Conservation (phyloP, 2,797 vertebrate species). For the Odontamblyopus lacepedii region DNA sequence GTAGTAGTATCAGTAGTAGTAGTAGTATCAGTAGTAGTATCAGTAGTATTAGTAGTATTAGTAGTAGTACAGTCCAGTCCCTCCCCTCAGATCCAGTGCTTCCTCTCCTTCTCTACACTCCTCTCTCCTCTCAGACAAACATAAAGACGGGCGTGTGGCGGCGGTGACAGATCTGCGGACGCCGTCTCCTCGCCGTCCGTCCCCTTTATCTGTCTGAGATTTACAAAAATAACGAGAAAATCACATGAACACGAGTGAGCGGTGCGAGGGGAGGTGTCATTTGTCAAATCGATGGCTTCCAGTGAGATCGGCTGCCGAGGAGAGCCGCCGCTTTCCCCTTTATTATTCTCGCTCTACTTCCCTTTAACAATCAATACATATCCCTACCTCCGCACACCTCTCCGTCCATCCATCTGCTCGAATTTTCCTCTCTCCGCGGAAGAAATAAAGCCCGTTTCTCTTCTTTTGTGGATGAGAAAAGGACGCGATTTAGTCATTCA, state of each 20-base stretch:
- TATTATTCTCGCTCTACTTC: slow-evolving; percentile 71
- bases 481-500: no score
- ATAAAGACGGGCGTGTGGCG: neutral
- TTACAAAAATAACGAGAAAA: slow-evolving; percentile 4
- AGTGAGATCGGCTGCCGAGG: slow-evolving; percentile 33
- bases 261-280: slow-evolving; percentile 51
- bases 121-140: no score
- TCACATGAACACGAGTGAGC: slow-evolving; percentile 14
- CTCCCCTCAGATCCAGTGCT: no score
- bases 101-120: no score
- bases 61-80: no score
- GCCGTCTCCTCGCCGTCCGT: neutral
- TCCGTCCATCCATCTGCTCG: neutral
- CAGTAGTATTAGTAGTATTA: no score
- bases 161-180: neutral
- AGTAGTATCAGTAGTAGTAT: no score
- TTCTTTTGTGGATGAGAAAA: slow-evolving; percentile 9
- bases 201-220: neutral
- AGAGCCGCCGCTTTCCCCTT: slow-evolving; percentile 36
- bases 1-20: no score
- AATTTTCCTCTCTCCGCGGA: neutral
- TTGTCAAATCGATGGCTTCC: slow-evolving; percentile 53
- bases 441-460: neutral
- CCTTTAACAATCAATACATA: slow-evolving; percentile 65
- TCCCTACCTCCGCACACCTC: slow-evolving; percentile 32